Conservation (phyloP, 2,797 vertebrate species). For the Eidolon dupreanum region DNA sequence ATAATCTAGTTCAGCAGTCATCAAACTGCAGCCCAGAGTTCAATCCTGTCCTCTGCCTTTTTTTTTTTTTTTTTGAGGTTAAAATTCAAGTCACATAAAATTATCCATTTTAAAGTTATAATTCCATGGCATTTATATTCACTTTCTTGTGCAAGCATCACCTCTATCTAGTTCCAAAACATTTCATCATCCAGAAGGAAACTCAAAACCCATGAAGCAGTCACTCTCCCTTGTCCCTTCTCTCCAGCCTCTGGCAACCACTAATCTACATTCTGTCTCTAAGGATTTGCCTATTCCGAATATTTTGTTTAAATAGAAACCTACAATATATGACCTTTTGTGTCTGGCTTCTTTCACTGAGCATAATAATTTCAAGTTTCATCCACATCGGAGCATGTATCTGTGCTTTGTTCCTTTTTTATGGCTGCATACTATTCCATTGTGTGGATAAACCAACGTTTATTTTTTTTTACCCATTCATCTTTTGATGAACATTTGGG, state of each 20-base stretch:
- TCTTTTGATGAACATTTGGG: neutral
- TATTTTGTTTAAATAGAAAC: neutral
- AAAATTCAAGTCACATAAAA: neutral
- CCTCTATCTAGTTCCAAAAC: neutral
- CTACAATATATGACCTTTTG: neutral
- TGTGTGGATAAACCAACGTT: neutral
- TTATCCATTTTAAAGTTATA: neutral
- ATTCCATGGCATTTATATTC: neutral
- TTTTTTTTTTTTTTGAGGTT: neutral
- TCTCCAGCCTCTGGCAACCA: neutral
- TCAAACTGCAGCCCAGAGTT: neutral
- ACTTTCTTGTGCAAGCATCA: neutral
- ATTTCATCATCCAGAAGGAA: neutral
- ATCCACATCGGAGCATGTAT: neutral
- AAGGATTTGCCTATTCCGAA: neutral
- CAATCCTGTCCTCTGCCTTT: neutral
- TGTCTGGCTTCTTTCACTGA: neutral
- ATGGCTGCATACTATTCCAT: neutral
- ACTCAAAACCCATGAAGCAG: neutral
- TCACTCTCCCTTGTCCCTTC: neutral
- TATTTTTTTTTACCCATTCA: neutral
- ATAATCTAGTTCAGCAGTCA: neutral
- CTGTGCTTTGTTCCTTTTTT: neutral
- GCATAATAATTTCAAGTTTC: neutral
- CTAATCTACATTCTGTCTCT: neutral